Conservation (phyloP, 2,113 vertebrate species). For the Eubucco bourcierii region DNA sequence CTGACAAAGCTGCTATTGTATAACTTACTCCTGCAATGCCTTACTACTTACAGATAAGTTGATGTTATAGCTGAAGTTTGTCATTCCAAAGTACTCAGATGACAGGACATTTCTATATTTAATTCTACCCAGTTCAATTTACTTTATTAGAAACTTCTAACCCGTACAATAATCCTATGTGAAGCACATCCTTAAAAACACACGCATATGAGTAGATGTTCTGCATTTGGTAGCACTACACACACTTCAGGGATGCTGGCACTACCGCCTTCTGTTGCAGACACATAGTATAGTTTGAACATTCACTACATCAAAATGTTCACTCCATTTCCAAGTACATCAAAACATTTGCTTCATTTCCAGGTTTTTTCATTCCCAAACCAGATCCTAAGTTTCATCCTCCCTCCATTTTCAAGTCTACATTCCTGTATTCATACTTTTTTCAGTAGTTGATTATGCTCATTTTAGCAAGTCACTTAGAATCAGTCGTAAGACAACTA, state of each 20-base stretch:
- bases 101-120: not conserved
- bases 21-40: not conserved
- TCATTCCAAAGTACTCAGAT: not conserved
- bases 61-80: not conserved
- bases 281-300: not conserved
- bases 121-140: not conserved
- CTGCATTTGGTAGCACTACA: not conserved
- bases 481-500: not conserved
- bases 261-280: not conserved
- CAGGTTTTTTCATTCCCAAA: not conserved
- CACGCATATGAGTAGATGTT: not conserved
- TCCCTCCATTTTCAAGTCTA: not conserved
- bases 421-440: not conserved
- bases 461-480: not conserved
- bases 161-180: not conserved
- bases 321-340: not conserved
- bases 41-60: not conserved
- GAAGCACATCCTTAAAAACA: not conserved
- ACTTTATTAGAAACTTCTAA: not conserved
- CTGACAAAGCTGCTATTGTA: not conserved
- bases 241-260: not conserved
- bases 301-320: not conserved
- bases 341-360: not conserved
- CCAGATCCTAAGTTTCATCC: not conserved
- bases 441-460: not conserved